Percentiles rank a stretch among this genome's conserved stretches.
Conservation (phyloP, 2,797 vertebrate genomes). For the Tauraco hartlaubi region DNA sequence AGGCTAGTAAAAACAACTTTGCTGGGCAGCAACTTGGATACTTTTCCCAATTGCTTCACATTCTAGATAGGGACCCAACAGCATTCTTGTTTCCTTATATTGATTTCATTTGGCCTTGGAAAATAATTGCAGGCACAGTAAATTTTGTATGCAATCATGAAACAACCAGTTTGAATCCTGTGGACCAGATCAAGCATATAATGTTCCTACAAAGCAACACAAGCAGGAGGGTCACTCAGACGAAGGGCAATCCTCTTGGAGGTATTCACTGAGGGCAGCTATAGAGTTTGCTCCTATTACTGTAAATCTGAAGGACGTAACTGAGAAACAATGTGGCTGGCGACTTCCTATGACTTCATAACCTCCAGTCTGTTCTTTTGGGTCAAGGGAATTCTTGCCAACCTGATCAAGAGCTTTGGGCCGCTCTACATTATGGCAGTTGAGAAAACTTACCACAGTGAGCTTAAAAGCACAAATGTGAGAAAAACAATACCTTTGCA, state of each 20-base stretch:
- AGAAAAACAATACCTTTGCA: neutral
- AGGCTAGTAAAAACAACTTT: neutral
- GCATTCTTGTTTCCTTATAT: neutral
- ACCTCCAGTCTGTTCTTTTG: neutral
- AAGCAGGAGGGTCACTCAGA: neutral
- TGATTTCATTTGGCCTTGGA: neutral
- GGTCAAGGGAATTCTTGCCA: neutral
- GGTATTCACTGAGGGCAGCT: neutral
- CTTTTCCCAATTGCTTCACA: neutral
- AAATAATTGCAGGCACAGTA: neutral
- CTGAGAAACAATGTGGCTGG: accelerated
- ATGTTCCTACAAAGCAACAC: neutral
- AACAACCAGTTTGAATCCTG: neutral
- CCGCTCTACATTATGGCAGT: neutral
- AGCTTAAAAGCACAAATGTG: neutral
- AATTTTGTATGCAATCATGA: neutral
- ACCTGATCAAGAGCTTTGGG: neutral
- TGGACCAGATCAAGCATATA: neutral
- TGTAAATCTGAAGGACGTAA: neutral
- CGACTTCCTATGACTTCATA: neutral
- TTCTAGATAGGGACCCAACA: neutral
- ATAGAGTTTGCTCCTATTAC: neutral
- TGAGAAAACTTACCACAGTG: neutral
- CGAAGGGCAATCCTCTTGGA: neutral
- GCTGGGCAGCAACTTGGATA: neutral